Percentiles rank a stretch among this genome's conserved stretches.
These are phyloP conservation scores for Cylindroiulus punctatus DNA, from an alignment of 2,888 invertebrate genomes.

Conservation along the genomic window DNA sequence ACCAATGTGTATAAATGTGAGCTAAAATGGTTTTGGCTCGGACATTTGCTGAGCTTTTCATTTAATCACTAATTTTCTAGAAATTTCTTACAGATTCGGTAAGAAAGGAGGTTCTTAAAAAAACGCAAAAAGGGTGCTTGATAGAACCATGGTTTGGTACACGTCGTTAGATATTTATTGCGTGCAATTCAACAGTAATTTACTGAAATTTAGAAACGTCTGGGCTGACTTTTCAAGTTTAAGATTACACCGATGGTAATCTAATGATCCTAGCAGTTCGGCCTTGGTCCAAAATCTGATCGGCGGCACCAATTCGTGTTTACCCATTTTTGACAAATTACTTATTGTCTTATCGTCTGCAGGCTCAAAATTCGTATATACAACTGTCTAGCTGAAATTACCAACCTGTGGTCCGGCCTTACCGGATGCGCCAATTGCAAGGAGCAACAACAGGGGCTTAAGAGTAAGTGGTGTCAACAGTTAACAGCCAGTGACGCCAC, in stretches of 20 bases:
- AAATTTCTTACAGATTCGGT: no score
- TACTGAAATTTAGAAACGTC: no score
- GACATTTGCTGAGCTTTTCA: no score
- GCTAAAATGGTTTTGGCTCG: no score
- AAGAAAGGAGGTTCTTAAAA: no score
- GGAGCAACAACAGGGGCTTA: neutral
- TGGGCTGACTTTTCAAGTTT: no score
- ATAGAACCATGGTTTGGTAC: no score
- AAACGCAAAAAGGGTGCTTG: no score
- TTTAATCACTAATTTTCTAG: no score
- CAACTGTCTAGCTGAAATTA: neutral
- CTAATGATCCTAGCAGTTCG: neutral
- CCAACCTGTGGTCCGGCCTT: neutral
- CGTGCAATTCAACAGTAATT: no score
- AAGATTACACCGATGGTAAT: neutral
- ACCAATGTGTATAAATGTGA: no score
- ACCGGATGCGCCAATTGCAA: neutral
- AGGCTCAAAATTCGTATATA: neutral
- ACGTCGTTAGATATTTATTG: no score
- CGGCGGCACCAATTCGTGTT: neutral
- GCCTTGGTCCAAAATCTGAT: neutral
- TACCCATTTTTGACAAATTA: constrained; percentile 34
- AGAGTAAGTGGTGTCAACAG: constrained; percentile 22
- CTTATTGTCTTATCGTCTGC: constrained; percentile 10
- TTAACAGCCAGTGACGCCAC: constrained; percentile 3